Evolutionary conservation across 2,113 vertebrate species (phyloP), one percentile per base, ranked within the genome.

Genomic region (Archilochus colubris): DNA sequence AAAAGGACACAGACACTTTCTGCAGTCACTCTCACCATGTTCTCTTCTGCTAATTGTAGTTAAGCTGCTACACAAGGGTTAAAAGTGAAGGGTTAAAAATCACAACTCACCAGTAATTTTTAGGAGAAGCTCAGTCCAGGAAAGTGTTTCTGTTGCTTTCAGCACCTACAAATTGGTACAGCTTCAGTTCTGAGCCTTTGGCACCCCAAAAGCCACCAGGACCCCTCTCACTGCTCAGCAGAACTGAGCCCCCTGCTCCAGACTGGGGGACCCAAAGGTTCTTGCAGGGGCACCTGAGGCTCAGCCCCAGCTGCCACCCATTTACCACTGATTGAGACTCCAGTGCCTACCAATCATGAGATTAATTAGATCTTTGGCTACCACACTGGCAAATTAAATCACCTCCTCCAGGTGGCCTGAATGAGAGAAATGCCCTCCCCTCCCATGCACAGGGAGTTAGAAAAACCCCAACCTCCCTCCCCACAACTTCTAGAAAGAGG

Each of bases 311-410:
- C 68, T 91, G 76, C 31, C 1, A 1, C 62, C 6, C 51, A 48
- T 19, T 50, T 48, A 53, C 25, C 17, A 30, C 50, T 12, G 7
- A 51, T 8, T 4, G 7, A n/a, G 6, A 10, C 23, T 80, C 51
- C 40, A 55, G 10, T 23, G 51, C 27, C 11, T 31, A 7, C 15
- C 89, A 73, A 7, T 30, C 44, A 63, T 36, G 21, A 62, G 19
- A 76, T 76, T 76, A 82, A 72, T 87, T 82, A 66, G 36, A 85
- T 14, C 58, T 87, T 82, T 73, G n/a, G 46, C 51, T 94, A 20
- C 62, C n/a, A 44, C n/a, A 44, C 10, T 40, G 14, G 12, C 27
- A 73, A 91, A 75, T 89, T 61, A 54, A 73, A 62, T 88, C 36
- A 19, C 22, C 17, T 73, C 30, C 62, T 82, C 84, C 84, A 82